Percentiles rank a stretch among this genome's conserved stretches.
Conservation (phyloP, 2,797 vertebrate genomes). For the Neopelma chrysocephalum region DNA sequence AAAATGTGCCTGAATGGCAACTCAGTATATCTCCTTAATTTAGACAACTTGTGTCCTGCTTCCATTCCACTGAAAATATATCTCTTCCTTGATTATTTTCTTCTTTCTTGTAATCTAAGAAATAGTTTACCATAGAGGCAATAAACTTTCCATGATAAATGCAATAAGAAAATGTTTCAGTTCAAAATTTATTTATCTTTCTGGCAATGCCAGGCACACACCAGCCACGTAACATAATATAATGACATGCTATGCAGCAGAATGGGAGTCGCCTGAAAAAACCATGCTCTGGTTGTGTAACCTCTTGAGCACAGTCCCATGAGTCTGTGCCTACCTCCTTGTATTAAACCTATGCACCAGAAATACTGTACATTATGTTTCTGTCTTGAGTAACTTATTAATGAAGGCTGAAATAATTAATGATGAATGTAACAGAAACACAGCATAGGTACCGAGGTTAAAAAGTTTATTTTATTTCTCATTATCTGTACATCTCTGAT, state of each 20-base stretch:
- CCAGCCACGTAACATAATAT: not conserved
- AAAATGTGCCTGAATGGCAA: not conserved
- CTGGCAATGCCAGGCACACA: not conserved
- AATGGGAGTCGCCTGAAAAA: not conserved
- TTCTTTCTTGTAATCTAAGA: not conserved
- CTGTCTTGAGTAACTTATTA: constrained; percentile 77
- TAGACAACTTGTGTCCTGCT: not conserved
- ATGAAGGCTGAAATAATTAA: constrained; percentile 81
- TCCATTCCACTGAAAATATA: not conserved
- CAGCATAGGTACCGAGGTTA: constrained; percentile 63
- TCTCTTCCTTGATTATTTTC: not conserved
- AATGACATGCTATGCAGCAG: not conserved
- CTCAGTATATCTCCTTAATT: not conserved
- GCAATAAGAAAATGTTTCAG: not conserved
- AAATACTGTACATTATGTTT: constrained; percentile 66
- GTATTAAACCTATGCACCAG: constrained; percentile 3
- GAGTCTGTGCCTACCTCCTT: constrained; percentile 21
- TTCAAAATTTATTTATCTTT: not conserved
- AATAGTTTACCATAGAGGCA: not conserved
- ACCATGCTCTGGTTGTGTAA: not conserved
- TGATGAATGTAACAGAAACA: constrained; percentile 76
- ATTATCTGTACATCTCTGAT: constrained; percentile 7
- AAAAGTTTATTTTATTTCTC: constrained; percentile 67
- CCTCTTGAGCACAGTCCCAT: not conserved
- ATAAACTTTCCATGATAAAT: not conserved